Evolutionary conservation across 2,113 vertebrate species (phyloP).

Genomic region (Solenodon paradoxus): DNA sequence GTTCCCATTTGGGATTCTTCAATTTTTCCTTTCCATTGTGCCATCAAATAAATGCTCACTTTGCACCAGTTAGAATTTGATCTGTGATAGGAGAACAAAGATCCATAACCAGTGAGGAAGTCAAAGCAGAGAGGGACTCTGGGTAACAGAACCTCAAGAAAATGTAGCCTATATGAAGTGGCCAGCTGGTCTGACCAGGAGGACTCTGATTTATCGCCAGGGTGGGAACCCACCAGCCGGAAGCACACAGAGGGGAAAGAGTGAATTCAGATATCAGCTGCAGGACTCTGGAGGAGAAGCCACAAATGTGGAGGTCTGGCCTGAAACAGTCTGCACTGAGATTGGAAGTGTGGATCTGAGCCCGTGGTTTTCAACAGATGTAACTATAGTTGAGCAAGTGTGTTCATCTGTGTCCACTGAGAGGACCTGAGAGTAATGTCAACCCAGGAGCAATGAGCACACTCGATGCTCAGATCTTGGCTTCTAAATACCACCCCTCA

Average conservation of each 20-base stretch:
- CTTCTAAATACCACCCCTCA: neutral
- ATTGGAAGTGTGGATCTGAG: neutral
- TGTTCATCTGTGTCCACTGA: neutral
- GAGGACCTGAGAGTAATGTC: too few species aligned
- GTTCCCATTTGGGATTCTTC: neutral
- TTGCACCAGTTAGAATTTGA: neutral
- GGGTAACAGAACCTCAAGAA: neutral
- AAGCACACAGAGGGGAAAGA: neutral
- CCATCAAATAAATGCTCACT: neutral
- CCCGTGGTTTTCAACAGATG: neutral
- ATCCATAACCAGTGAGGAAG: neutral
- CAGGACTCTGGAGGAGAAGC: neutral
- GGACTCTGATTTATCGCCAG: too few species aligned
- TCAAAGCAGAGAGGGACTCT: neutral
- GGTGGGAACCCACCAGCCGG: neutral
- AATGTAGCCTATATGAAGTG: neutral
- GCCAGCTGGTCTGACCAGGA: neutral
- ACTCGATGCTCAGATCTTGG: neutral
- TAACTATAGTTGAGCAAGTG: rapidly evolving
- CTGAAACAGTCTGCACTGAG: neutral
- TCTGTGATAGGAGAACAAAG: neutral
- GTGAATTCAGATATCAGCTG: neutral
- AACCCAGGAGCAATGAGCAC: neutral
- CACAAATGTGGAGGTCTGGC: neutral
- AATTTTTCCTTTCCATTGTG: neutral